Conservation (phyloP, 2,113 vertebrate genomes). For the Podocnemis expansa region DNA sequence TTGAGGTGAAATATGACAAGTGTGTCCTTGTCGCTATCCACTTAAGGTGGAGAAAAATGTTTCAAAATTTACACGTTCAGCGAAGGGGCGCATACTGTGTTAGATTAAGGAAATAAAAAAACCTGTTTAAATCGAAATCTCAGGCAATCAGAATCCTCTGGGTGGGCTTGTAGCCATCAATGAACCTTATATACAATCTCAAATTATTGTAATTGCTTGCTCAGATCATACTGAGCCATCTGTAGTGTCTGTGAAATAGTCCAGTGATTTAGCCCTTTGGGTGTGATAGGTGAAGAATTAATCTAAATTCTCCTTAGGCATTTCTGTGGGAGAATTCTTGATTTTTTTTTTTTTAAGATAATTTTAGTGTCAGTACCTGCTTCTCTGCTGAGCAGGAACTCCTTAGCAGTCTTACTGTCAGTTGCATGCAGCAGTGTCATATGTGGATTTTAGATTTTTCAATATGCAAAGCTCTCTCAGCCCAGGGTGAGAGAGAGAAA, state of each 20-base stretch:
- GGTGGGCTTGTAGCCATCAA: conserved; percentile 40
- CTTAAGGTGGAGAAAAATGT: conserved; percentile 18
- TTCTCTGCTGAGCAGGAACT: conserved; percentile 16
- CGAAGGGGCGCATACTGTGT: conserved; percentile 1
- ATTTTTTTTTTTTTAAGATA: background rate
- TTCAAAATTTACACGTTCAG: conserved; percentile 27
- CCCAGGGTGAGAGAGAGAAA: background rate
- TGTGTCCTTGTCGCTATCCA: background rate
- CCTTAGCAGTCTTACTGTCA: conserved; percentile 40
- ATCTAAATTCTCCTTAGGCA: conserved; percentile 24
- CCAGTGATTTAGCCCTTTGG: conserved; percentile 39
- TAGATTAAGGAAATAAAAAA: conserved; percentile 2
- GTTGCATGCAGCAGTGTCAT: conserved; percentile 12
- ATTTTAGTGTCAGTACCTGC: conserved; percentile 9
- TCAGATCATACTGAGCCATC: conserved; percentile 50
- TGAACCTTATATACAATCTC: conserved; percentile 33
- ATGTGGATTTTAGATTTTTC: conserved; percentile 16
- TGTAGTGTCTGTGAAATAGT: conserved; percentile 40
- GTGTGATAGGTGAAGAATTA: conserved; percentile 52
- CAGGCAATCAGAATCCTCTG: conserved; percentile 33
- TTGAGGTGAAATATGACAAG: conserved; percentile 33
- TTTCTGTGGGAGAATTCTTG: conserved; percentile 9
- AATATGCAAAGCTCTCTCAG: background rate
- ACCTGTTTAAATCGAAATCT: background rate
- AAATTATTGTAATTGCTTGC: conserved; percentile 59